A percentile compares a stretch with the other conserved stretches of the same genome.
phyloP scores from a whole-genome alignment of 2,113 vertebrate species.

The Brachypteracias leptosomus region DNA sequence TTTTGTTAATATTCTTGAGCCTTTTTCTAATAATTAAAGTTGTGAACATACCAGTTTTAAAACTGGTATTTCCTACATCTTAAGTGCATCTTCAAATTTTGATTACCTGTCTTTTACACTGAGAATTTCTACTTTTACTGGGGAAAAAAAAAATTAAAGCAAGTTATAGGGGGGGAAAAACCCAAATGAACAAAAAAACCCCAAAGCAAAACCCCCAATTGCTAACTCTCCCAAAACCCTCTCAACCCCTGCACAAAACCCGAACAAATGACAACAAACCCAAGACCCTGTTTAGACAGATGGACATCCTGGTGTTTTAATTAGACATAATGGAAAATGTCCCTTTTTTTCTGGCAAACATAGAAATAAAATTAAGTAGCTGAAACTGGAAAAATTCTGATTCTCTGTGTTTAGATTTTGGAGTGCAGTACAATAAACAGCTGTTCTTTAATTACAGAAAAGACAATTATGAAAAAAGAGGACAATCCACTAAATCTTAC shows the following conservation, averaged over 20 bases:
- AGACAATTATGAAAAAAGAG: neutral
- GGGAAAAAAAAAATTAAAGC: too few relatives aligned
- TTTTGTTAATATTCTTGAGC: neutral
- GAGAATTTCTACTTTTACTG: neutral
- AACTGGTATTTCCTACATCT: neutral
- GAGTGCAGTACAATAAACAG: neutral
- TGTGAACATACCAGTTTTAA: neutral
- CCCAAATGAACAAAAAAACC: too few relatives aligned
- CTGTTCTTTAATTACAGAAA: neutral
- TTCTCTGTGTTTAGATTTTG: neutral
- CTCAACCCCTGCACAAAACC: neutral
- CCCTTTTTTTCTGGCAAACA: neutral
- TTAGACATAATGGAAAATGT: neutral
- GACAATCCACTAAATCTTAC: neutral
- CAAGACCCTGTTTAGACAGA: neutral
- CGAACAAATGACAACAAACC: too few relatives aligned
- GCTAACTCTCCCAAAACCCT: neutral
- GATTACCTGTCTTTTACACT: neutral
- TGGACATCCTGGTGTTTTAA: neutral
- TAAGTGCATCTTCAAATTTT: neutral
- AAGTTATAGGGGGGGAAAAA: neutral
- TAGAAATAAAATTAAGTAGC: neutral
- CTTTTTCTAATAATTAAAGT: neutral
- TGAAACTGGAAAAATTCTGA: neutral
- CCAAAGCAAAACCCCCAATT: too few relatives aligned